Base-by-base conservation (phyloP, 2,113 vertebrate genomes). In the Baryphthengus martii region DNA sequence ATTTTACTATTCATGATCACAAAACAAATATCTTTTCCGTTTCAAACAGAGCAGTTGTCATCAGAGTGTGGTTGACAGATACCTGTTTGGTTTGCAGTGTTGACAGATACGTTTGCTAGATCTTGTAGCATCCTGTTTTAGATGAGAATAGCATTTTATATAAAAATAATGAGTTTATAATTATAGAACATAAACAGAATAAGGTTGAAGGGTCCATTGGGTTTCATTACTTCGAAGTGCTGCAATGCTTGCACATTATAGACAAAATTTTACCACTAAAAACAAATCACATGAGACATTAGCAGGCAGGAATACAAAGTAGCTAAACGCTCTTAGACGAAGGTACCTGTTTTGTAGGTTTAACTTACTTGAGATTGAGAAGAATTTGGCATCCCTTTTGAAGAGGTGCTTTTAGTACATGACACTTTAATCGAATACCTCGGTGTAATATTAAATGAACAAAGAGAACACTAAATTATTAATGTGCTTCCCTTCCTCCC, bases 351-450 rank as follows among this genome's bases (percentile, higher is more conserved):
- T 98, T 96, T 95, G 85, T 95, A 72, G 94, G 75, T 90, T 97
- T 97, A 97, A 96, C 93, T 96, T 96, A 85, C 96, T 92, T 95
- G 96, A 97, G 95, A 92, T 96, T 95, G 96, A 96, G 95, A 94
- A 96, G 96, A 97, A 96, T 97, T 96, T 96, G 96, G 96, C 96
- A 96, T 95, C 95, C 88, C 45, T 40, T 95, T 92, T 95, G 92
- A 96, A 96, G 96, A 84, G 86, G 95, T 88, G 95, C 94, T 97
- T 98, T 97, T 96, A 96, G 91, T 96, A 95, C 81, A 72, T 89
- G 97, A 95, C 95, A 95, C 94, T 97, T 97, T 97, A 98, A 98
- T 96, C 97, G 97, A 97, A 97, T 97, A 95, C 94, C 95, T 97
- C n/a, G 37, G 94, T 94, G 95, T 96, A 88, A 96, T 97, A 97